phyloP scores from a whole-genome alignment of 2,113 vertebrate genomes.

The Onychostruthus taczanowskii region DNA sequence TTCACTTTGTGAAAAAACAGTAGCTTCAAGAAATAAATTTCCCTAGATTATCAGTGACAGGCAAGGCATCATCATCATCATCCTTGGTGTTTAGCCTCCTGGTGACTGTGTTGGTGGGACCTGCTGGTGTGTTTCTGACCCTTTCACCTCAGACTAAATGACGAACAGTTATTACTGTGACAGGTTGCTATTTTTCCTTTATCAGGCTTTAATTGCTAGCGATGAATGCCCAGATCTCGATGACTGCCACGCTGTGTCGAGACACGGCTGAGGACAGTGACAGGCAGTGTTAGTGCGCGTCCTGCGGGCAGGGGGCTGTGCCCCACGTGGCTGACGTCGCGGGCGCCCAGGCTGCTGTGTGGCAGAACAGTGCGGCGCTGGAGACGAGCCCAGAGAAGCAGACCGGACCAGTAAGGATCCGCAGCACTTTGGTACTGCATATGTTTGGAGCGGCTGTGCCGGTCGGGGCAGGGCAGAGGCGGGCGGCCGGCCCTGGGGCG shows the following conservation, averaged over 20 bases:
- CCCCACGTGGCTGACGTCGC: fast-evolving
- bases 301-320: not conserved
- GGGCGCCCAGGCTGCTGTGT: fast-evolving
- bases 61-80: not conserved
- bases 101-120: not conserved
- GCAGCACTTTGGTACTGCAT: fast-evolving
- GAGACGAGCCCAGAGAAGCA: fast-evolving
- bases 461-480: not conserved
- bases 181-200: not conserved
- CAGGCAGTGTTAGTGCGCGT: fast-evolving
- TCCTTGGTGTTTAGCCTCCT: not conserved
- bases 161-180: not conserved
- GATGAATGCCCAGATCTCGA: fast-evolving
- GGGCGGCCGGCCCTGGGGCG: not conserved
- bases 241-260: not conserved
- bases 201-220: not conserved
- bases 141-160: not conserved
- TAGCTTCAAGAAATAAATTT: not conserved
- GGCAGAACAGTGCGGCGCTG: not conserved
- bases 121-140: not conserved
- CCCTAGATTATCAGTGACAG: not conserved
- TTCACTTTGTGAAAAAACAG: not conserved
- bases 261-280: not conserved
- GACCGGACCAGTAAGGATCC: not conserved
- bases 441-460: not conserved